phyloP scores from a whole-genome alignment of 1,140 invertebrate genomes.

The Penaeus vannamei region DNA sequence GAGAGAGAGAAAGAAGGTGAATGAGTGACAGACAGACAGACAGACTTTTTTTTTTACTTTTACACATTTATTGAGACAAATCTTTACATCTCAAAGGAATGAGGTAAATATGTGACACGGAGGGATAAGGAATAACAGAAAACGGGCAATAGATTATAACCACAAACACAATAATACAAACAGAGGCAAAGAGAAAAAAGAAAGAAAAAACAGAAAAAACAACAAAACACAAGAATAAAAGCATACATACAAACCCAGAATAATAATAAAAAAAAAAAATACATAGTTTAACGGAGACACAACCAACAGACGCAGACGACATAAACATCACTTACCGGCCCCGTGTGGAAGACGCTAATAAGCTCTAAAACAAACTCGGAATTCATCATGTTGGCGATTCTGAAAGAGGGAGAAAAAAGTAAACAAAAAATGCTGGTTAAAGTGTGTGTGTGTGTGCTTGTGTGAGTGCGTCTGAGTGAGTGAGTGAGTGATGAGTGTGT shows the following conservation, averaged over 20 bases:
- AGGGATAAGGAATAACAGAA: not conserved
- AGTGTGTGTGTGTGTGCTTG: not conserved
- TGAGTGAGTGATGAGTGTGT: not conserved
- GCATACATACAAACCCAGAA: not conserved
- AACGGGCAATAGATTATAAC: too few species aligned
- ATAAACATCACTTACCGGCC: conserved; percentile 78
- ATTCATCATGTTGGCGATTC: conserved; percentile 71
- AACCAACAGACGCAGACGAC: not conserved
- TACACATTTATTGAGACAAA: too few species aligned
- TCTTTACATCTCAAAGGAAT: not conserved
- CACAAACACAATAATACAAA: too few species aligned
- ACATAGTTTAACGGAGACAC: not conserved
- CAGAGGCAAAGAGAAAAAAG: too few species aligned
- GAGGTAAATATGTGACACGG: not conserved
- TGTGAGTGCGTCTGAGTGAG: not conserved
- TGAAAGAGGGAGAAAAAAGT: not conserved
- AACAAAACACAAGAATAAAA: too few species aligned
- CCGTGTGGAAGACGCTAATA: conserved; percentile 90
- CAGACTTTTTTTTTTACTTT: too few species aligned
- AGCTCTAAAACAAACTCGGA: conserved; percentile 89
- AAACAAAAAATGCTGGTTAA: too few species aligned
- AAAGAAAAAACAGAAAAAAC: too few species aligned
- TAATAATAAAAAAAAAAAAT: not conserved
- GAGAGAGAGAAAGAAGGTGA: conserved; percentile 13
- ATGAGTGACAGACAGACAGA: too few species aligned